Base-by-base conservation (phyloP, 2,113 vertebrate genomes). In the Antigone vipio region DNA sequence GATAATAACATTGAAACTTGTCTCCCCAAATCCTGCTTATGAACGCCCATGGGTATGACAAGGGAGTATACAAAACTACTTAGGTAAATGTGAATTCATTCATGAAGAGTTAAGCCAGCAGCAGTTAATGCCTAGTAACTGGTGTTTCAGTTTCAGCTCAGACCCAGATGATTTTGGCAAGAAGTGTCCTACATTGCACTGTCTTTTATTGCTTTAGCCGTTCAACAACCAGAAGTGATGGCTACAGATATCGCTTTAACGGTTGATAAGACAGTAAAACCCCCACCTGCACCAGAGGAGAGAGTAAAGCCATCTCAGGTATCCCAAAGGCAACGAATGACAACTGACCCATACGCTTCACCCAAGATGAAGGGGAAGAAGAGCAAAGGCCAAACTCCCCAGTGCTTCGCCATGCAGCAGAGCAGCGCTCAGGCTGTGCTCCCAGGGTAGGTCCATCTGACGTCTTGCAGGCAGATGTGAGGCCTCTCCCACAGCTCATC, bases 321-420 rank as follows among this genome's bases (percentile, higher is more conserved):
- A 71, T 18, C 59, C 44, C 68, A 50, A 42, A 53, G 17, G 9
- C 15, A 47, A 26, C 13, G 47, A 49, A 27, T 32, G 50, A 62
- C 1, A 9, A 35, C 60, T 11, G 38, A n/a, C 29, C 66, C 40
- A 15, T 0, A 0, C 6, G 9, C 30, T 59, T 75, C 47, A 47
- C 26, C 30, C 59, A 62, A 15, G 26, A 76, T 9, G 24, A 92
- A 4, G 15, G 20, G 16, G 22, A 79, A 73, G 45, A 59, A 73
- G n/a, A 1, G 2, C 21, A 53, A 85, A 66, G 10, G 6, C n/a
- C 62, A 79, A 21, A 56, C 45, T 19, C 87, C 34, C 27, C 2
- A 15, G 45, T 5, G 35, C 24, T 77, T 64, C 4, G 1, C 29
- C 11, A 3, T 1, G 2, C 21, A 58, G 35, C 22, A n/a, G 19